Evolutionary conservation across 1,140 invertebrate genomes (phyloP), one percentile per base, ranked within the genome.

Genomic region (Procambarus clarkii): DNA sequence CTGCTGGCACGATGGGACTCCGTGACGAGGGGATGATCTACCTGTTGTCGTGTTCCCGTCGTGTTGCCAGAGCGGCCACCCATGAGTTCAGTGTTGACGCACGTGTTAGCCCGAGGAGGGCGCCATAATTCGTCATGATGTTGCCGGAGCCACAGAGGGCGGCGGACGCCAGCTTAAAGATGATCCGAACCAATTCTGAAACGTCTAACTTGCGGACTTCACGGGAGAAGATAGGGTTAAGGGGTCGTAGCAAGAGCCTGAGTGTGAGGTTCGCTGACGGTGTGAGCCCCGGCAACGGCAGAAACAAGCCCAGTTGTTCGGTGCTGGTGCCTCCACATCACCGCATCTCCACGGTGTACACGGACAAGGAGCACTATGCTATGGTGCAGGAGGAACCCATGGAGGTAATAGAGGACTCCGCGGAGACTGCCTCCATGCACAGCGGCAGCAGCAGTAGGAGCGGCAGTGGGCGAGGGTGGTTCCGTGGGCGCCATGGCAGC

Each of bases 181-280:
- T 89, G 87, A 64, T 78, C n/a, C 60, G 87, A 60, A 76, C 87
- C 45, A 89, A 64, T 2, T 77, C 87, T 13, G 87, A 82, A 58
- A 82, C 45, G 13, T 81, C 79, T 34, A 71, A 45, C n/a, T 79
- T 71, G 48, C 79, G 79, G 48, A 46, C 64, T 11, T 44, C 79
- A 44, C 2, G 60, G 21, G 87, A 89, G 46, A 79, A 81, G 87
- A 44, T 81, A 2, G n/a, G 87, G 9, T 11, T 74, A 2, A 71
- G 87, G 46, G 58, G 79, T 9, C 78, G 80, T 11, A 89, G 80
- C 24, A 71, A 54, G 64, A 89, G 80, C 69, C 64, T 89, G 21
- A 76, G 58, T 48, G 79, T 83, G n/a, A 80, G 71, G 45, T 89
- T 81, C 18, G 79, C 79, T 24, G 87, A 54, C 54, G 54, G 21